These are phyloP conservation scores for Decapterus maruadsi DNA, from an alignment of 2,797 vertebrate species.

Conservation along the genomic window DNA sequence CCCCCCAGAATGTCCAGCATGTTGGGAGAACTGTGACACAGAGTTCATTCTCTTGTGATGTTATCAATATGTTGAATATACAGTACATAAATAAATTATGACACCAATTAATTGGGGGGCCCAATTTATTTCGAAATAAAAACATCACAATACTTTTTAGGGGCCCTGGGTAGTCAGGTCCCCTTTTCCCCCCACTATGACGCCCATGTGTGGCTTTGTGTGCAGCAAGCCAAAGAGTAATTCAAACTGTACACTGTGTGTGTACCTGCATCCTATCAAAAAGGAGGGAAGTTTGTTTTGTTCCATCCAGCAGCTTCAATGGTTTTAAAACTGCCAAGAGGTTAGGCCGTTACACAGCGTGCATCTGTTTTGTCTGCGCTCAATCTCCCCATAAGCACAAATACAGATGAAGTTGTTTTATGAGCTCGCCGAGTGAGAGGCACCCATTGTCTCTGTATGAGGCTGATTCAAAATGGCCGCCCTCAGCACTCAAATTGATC, in stretches of 20 bases:
- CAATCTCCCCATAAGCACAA: constrained; percentile 77
- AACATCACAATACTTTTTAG: too few relatives aligned
- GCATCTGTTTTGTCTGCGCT: constrained; percentile 74
- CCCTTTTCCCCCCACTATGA: too few relatives aligned
- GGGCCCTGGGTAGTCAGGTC: too few relatives aligned
- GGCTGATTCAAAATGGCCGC: constrained; percentile 84
- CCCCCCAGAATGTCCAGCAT: too few relatives aligned
- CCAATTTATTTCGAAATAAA: too few relatives aligned
- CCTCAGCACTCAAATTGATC: constrained; percentile 83
- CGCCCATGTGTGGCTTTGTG: constrained; percentile 4
- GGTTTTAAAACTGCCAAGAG: constrained; percentile 57
- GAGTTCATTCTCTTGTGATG: too few relatives aligned
- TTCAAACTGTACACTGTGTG: constrained; percentile 21
- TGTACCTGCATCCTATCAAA: constrained; percentile 31
- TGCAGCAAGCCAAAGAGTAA: constrained; percentile 12
- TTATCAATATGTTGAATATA: too few relatives aligned
- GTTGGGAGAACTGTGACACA: too few relatives aligned
- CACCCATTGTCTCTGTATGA: constrained; percentile 80
- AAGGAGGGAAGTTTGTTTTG: constrained; percentile 48
- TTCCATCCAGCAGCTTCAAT: constrained; percentile 43
- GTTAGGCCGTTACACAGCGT: constrained; percentile 75
- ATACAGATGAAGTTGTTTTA: constrained; percentile 77
- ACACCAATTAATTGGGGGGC: too few relatives aligned
- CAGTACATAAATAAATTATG: too few relatives aligned
- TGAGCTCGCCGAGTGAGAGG: constrained; percentile 72